Evolutionary conservation across 92 coral and sea anemone genomes (phyloP), one percentile per base, ranked within the genome.

Genomic region (Siderastrea siderea): DNA sequence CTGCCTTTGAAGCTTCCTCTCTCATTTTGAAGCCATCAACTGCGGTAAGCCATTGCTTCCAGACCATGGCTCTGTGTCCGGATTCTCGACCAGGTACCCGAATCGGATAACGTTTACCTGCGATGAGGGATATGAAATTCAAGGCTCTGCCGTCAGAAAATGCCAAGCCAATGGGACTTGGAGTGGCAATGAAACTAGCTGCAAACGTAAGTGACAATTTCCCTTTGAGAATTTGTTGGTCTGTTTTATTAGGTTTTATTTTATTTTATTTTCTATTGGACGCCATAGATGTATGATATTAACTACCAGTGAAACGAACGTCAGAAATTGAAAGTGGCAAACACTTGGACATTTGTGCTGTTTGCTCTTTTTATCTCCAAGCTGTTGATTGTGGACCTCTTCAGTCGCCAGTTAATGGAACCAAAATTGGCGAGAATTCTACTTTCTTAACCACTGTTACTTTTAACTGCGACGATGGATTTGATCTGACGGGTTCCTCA

Each of bases 91-190:
- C 6, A 76, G 82, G 52, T 85, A 67, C 83, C 82, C 89, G 6
- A 57, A 77, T 14, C 5, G 47, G 5, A 75, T 85, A 46, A 74
- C 60, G 47, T 77, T 76, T 63, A 75, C 74, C 60, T 92, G 95
- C 58, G 93, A 70, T 16, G 84, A 66, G 53, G 95, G 95, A 45
- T 89, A 85, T 68, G 77, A 80, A 46, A 75, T 81, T 55, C 55
- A 85, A 16, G 95, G 95, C 4, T 68, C 91, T 44, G 55, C 19
- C 19, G 80, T 76, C 6, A 68, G 95, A 81, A 74, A 63, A 16
- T 92, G 95, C 65, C 95, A 89, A 68, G 86, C 91, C 47, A 77
- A 89, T 70, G 93, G 93, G 7, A 85, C 68, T 5, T 92, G 95
- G 95, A 92, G 93, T 86, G 93, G 89, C 17, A 48, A 11, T n/a